Percentiles rank a stretch among this genome's conserved stretches.
Conservation (phyloP, 92 coral and sea anemone species). For the Anthopleura xanthogrammica region DNA sequence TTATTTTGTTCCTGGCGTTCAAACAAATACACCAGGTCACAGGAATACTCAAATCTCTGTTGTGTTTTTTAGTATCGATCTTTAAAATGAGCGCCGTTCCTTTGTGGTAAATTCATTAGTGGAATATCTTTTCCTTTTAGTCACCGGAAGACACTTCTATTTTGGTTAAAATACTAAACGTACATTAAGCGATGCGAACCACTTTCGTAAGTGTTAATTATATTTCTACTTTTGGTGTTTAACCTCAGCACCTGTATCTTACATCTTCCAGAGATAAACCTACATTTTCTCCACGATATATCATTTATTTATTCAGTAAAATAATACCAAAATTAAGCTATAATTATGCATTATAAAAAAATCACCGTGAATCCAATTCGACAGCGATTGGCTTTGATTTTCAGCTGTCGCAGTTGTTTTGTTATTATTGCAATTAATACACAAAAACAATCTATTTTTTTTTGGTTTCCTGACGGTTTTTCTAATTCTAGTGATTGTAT, state of each 20-base stretch:
- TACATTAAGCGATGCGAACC: neutral
- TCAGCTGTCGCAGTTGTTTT: constrained; percentile 11
- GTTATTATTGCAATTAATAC: neutral
- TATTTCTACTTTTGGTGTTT: neutral
- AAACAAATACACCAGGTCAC: neutral
- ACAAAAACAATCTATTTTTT: neutral
- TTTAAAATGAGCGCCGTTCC: constrained; percentile 5
- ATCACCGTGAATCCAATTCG: neutral
- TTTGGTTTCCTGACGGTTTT: neutral
- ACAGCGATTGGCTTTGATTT: neutral
- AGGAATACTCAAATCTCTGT: neutral
- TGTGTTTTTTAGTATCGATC: neutral
- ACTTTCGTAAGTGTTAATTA: neutral
- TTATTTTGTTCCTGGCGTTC: neutral
- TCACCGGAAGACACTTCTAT: neutral
- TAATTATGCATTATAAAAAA: constrained; percentile 16
- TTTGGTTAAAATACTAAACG: constrained; percentile 1
- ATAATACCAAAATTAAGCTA: constrained; percentile 10
- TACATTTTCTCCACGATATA: constrained; percentile 5
- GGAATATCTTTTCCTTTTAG: constrained; percentile 10
- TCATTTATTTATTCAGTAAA: constrained; percentile 16
- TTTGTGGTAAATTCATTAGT: neutral
- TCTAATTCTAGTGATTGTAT: neutral
- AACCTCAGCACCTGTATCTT: constrained; percentile 2
- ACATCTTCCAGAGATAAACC: neutral